phyloP scores from a whole-genome alignment of 2,797 vertebrate genomes.

The Heterohyrax brucei region DNA sequence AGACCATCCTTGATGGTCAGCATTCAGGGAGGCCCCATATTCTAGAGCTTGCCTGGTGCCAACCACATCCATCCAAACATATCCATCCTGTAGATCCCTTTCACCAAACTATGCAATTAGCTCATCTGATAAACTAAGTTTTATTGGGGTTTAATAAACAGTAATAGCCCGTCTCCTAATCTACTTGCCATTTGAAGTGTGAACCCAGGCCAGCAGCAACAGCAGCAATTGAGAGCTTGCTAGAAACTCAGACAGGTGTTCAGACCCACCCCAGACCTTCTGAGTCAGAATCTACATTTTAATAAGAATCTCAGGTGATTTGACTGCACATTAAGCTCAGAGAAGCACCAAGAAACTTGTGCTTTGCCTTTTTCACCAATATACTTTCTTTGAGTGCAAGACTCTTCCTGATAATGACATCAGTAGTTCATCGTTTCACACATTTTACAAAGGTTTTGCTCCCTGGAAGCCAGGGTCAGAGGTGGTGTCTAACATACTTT shows the following conservation, averaged over 20 bases:
- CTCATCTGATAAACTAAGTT: neutral
- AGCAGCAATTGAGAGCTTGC: neutral
- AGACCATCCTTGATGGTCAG: neutral
- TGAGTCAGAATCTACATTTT: neutral
- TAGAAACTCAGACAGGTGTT: neutral
- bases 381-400: neutral
- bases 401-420: neutral
- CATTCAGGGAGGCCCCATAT: neutral
- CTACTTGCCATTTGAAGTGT: neutral
- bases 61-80: neutral
- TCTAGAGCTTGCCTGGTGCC: neutral
- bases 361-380: neutral
- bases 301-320: neutral
- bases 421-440: neutral
- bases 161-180: neutral
- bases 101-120: constrained; percentile 23
- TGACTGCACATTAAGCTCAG: neutral
- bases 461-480: too few species aligned
- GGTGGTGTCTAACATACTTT: too few species aligned
- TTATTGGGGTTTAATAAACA: neutral
- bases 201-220: neutral
- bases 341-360: neutral
- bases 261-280: neutral
- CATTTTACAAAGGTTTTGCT: constrained; percentile 3
- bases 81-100: neutral